Conservation (phyloP, 1,140 invertebrate genomes). For the Aphelenchoides besseyi region DNA sequence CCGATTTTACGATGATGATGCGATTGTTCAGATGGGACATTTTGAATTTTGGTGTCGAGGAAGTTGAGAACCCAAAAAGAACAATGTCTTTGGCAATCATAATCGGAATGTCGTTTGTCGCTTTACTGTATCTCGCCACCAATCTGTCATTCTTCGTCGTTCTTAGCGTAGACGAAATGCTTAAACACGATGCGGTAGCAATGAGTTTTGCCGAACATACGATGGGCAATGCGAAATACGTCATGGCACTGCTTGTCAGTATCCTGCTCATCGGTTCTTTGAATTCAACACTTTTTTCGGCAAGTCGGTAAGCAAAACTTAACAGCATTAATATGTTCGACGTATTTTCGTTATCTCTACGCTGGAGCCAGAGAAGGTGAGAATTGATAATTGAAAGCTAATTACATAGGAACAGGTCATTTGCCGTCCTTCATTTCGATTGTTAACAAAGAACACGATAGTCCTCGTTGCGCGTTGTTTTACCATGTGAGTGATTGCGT, state of each 20-base stretch:
- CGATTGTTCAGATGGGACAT: slow-evolving; percentile 26
- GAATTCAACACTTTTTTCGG: slow-evolving; percentile 58
- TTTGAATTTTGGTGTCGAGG: slow-evolving; percentile 51
- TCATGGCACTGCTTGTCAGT: slow-evolving; percentile 55
- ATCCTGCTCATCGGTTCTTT: slow-evolving; percentile 54
- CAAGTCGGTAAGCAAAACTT: slow-evolving; percentile 43
- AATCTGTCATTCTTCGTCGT: slow-evolving; percentile 52
- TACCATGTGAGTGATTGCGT: neutral
- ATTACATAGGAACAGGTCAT: neutral
- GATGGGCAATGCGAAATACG: slow-evolving; percentile 51
- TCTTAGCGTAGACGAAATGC: slow-evolving; percentile 31
- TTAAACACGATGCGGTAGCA: slow-evolving; percentile 42
- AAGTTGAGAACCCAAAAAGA: slow-evolving; percentile 49
- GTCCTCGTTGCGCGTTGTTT: slow-evolving; percentile 1
- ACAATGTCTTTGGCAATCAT: slow-evolving; percentile 55
- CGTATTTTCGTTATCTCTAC: slow-evolving; percentile 9
- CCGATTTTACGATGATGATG: neutral
- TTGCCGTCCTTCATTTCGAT: slow-evolving; percentile 15
- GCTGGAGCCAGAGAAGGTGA: slow-evolving; percentile 8
- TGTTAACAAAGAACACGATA: slow-evolving; percentile 25
- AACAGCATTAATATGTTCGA: slow-evolving; percentile 22
- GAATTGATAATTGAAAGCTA: neutral
- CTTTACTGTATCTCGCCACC: slow-evolving; percentile 40
- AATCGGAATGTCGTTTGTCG: slow-evolving; percentile 40
- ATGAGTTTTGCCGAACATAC: slow-evolving; percentile 48